These are phyloP conservation scores for Xylocopa sonorina DNA, from an alignment of 1,140 invertebrate genomes.

Conservation along the genomic window DNA sequence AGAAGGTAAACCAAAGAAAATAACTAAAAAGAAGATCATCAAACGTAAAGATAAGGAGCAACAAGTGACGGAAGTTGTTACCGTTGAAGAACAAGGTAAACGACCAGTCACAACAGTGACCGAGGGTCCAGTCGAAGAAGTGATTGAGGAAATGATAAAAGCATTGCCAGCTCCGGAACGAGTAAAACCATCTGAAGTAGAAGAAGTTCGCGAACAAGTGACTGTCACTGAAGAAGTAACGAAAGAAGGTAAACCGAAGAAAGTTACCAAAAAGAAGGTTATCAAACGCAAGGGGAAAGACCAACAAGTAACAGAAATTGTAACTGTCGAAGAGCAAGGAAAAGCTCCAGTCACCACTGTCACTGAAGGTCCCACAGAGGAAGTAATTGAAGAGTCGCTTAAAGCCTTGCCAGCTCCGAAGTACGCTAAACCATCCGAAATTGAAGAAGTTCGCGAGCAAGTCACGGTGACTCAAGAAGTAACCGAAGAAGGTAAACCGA, in stretches of 20 bases:
- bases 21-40: conserved; percentile 51
- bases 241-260: conserved; percentile 75
- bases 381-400: conserved; percentile 30
- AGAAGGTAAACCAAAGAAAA: conserved; percentile 77
- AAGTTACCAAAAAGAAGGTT: conserved; percentile 67
- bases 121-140: conserved; percentile 71
- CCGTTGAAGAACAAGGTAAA: conserved; percentile 49
- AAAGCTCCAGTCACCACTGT: conserved; percentile 37
- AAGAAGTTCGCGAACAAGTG: conserved; percentile 16
- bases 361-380: conserved; percentile 70
- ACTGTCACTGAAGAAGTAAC: conserved; percentile 76
- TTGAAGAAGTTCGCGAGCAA: conserved; percentile 45
- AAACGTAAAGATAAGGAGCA: conserved; percentile 57
- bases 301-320: conserved; percentile 72
- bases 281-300: conserved; percentile 68
- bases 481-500: conserved; percentile 54
- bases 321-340: conserved; percentile 73
- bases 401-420: conserved; percentile 51
- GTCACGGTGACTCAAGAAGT: conserved; percentile 56
- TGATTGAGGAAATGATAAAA: conserved; percentile 20
- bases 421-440: conserved; percentile 57
- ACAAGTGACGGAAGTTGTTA: conserved; percentile 53
- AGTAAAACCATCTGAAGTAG: not conserved
- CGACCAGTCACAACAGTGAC: conserved; percentile 29
- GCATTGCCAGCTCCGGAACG: conserved; percentile 19